Evolutionary conservation across 2,797 vertebrate genomes (phyloP).

Genomic region (Lycodopsis pacificus): DNA sequence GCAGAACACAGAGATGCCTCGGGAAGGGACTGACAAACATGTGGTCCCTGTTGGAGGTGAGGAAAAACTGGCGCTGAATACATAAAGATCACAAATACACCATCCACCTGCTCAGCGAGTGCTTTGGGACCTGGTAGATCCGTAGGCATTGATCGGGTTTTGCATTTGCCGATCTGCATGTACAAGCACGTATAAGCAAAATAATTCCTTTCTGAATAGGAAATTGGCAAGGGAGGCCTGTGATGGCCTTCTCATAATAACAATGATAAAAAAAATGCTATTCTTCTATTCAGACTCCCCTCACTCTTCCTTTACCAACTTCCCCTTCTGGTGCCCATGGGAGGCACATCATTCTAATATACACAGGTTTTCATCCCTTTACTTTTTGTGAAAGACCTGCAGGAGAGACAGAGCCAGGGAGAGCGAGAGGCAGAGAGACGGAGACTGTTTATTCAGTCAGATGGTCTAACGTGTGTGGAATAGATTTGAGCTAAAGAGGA

Average conservation of each 20-base stretch:
- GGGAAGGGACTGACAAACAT: constrained; percentile 59
- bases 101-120: constrained; percentile 56
- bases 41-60: constrained; percentile 49
- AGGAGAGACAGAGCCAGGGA: constrained; percentile 38
- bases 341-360: constrained; percentile 74
- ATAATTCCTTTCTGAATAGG: constrained; percentile 57
- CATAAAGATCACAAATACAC: constrained; percentile 70
- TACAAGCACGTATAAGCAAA: constrained; percentile 61
- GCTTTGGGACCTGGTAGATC: constrained; percentile 51
- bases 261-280: constrained; percentile 58
- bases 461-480: constrained; percentile 69
- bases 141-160: constrained; percentile 63
- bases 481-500: constrained; percentile 68
- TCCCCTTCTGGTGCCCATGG: constrained; percentile 51
- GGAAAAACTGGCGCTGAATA: constrained; percentile 62
- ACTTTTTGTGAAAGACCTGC: constrained; percentile 64
- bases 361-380: constrained; percentile 65
- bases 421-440: constrained; percentile 18
- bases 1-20: constrained; percentile 55
- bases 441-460: constrained; percentile 73
- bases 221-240: constrained; percentile 52
- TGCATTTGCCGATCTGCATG: constrained; percentile 52
- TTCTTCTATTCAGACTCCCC: constrained; percentile 63
- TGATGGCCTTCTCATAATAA: constrained; percentile 69
- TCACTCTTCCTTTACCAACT: constrained; percentile 44